Evolutionary conservation across 2,888 invertebrate genomes (phyloP), one percentile per base, ranked within the genome.

Genomic region (Torymus auratus): DNA sequence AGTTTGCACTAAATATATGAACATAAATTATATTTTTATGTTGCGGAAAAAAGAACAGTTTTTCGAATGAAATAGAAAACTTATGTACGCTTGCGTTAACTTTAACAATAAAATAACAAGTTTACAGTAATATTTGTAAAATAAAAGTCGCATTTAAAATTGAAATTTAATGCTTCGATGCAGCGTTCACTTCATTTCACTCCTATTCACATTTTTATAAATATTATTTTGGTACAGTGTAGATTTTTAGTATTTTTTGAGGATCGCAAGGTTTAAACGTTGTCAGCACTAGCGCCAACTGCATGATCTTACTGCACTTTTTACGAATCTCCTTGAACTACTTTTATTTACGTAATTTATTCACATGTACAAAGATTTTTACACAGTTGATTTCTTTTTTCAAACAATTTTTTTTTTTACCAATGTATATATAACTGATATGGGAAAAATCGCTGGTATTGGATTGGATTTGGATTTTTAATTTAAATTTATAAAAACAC

Each of bases 361-460:
- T 60, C 50, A 17, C 50, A 52, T 58, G 13, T 12, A 50, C 13
- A n/a, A 61, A 53, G 52, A 23, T 60, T 67, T 10, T 2, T 55
- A 56, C 23, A 11, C 55, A 20, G 67, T 68, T 14, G 2, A 23
- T 10, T 56, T 15, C 7, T 70, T 28, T 12, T 12, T 69, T 7
- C n/a, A 55, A 69, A 52, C n/a, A 67, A 50, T 20, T 11, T 17
- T 74, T 11, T 17, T 74, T 58, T 56, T 65, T 67, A 20, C 28
- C 15, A 17, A 64, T 41, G 14, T 62, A 28, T 55, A 28, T 55
- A 65, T 20, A 23, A 55, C 23, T 20, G 41, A 70, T 65, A 28
- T 14, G 72, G 58, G 61, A 62, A 68, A 53, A 65, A 56, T 76
- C 80, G 72, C 60, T 76, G 76, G 68, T 80, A 80, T 80, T 80